A percentile compares a stretch with the other conserved stretches of the same genome.
Conservation (phyloP, 2,888 invertebrate genomes). For the Cheilosia soror region DNA sequence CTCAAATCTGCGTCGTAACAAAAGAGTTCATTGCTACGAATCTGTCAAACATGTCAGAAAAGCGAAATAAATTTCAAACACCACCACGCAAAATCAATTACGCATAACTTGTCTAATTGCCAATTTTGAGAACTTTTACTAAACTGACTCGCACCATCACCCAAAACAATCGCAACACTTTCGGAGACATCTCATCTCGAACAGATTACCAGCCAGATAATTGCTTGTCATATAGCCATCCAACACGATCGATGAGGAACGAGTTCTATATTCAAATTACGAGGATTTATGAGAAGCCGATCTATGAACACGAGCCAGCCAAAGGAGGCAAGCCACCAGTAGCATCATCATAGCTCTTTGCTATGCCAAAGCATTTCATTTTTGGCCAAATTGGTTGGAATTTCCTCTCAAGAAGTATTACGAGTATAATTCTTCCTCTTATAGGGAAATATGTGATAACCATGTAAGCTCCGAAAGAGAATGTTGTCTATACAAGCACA, state of each 20-base stretch:
- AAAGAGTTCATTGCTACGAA: conserved; percentile 68
- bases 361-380: conserved; percentile 1
- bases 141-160: conserved; percentile 38
- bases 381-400: conserved; percentile 32
- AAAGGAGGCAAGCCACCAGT: conserved; percentile 1
- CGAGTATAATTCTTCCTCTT: conserved; percentile 41
- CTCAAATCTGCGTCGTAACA: conserved; percentile 9
- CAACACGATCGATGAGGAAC: conserved; percentile 32
- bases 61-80: conserved; percentile 30
- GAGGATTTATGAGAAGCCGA: conserved; percentile 50
- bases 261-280: conserved; percentile 68
- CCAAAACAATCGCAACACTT: conserved; percentile 6
- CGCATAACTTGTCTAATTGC: conserved; percentile 66
- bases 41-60: conserved; percentile 59
- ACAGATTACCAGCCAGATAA: conserved; percentile 32
- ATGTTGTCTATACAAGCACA: conserved; percentile 56
- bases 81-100: conserved; percentile 63
- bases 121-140: conserved; percentile 55
- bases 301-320: conserved; percentile 37
- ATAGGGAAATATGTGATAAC: conserved; percentile 42
- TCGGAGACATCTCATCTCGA: conserved; percentile 34
- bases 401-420: conserved; percentile 31
- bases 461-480: conserved; percentile 64
- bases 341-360: conserved; percentile 30
- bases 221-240: conserved; percentile 2